Evolutionary conservation across 2,888 invertebrate genomes (phyloP).

Genomic region (Pimpla rufipes): DNA sequence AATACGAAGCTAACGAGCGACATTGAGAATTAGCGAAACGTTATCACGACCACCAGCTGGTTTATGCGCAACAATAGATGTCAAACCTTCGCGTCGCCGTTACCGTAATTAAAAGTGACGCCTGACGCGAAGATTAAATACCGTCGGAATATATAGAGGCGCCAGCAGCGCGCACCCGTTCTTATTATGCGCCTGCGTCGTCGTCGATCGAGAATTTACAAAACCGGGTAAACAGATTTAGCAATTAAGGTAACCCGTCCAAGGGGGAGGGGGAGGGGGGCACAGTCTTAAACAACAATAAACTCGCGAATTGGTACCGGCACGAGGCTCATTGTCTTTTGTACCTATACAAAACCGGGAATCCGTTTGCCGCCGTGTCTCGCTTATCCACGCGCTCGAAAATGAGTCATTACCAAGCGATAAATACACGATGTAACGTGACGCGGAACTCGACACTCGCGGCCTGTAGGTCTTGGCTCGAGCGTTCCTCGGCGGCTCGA

Average conservation of each 20-base stretch:
- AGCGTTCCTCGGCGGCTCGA: not conserved
- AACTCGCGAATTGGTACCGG: not conserved
- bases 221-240: not conserved
- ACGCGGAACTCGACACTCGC: not conserved
- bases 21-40: too few relatives aligned
- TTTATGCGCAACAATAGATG: not conserved
- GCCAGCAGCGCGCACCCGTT: too few relatives aligned
- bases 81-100: not conserved
- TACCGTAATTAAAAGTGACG: not conserved
- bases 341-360: not conserved
- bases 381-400: not conserved
- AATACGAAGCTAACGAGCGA: too few relatives aligned
- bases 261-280: too few relatives aligned
- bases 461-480: not conserved
- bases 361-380: not conserved
- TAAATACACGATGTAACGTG: conserved; percentile 13
- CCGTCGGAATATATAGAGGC: not conserved
- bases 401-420: conserved; percentile 25
- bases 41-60: too few relatives aligned
- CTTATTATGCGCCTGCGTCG: too few relatives aligned
- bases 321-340: not conserved
- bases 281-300: not conserved
- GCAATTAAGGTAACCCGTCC: not conserved
- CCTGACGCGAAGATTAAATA: not conserved
- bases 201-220: not conserved